phyloP scores from a whole-genome alignment of 2,797 vertebrate genomes.

The Xerus rutilus region DNA sequence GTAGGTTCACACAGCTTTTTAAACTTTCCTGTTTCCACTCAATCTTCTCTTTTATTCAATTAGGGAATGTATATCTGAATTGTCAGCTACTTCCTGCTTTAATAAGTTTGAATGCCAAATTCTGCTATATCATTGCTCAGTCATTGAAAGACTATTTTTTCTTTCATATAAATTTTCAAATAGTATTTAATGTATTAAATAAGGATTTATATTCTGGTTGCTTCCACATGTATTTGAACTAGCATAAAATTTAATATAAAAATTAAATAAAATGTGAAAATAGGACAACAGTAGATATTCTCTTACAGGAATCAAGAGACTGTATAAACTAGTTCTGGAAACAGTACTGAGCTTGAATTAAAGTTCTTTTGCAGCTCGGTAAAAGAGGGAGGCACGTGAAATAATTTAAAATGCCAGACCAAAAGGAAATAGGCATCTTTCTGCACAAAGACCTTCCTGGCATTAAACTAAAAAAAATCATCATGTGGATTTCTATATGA shows the following conservation, averaged over 20 bases:
- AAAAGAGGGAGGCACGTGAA: neutral
- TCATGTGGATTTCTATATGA: neutral
- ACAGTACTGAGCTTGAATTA: neutral
- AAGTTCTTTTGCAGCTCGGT: neutral
- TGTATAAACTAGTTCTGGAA: slow-evolving; percentile 40
- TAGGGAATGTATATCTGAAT: slow-evolving; percentile 50
- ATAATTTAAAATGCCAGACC: slow-evolving; percentile 26
- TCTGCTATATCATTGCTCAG: neutral
- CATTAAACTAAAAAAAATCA: slow-evolving; percentile 54
- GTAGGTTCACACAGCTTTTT: slow-evolving; percentile 38
- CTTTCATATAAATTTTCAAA: slow-evolving; percentile 50
- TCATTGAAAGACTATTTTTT: neutral
- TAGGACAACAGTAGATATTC: neutral
- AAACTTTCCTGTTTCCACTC: slow-evolving; percentile 64
- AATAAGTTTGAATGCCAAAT: slow-evolving; percentile 51
- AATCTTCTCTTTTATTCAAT: slow-evolving; percentile 71
- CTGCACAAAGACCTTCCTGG: neutral
- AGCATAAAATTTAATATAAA: slow-evolving; percentile 47
- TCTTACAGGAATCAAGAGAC: neutral
- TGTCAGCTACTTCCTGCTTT: slow-evolving; percentile 52
- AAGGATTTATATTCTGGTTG: neutral
- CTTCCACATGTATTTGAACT: slow-evolving; percentile 37
- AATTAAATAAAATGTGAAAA: slow-evolving; percentile 54
- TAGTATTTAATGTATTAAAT: slow-evolving; percentile 26
- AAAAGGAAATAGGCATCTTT: slow-evolving; percentile 56